Base-by-base conservation (phyloP, 2,797 vertebrate genomes). In the Tragelaphus eurycerus region DNA sequence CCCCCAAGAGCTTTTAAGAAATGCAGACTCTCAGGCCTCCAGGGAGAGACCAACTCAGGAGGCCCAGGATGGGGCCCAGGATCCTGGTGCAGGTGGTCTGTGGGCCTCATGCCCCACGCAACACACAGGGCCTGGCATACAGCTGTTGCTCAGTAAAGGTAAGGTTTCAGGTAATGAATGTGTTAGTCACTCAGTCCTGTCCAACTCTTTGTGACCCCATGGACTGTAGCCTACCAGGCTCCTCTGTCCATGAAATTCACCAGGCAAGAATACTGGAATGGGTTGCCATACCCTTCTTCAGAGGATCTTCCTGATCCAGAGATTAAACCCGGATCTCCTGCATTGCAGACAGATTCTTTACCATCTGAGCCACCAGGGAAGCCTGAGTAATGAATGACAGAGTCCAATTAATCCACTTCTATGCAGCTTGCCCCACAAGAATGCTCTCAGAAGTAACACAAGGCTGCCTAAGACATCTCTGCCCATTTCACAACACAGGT, bases 391-490 rank as follows among this genome's bases (percentile, higher is more conserved):
- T 27, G 6, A 67, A 67, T 23, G 27, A 78, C 60, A 15, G 46
- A 79, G 57, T 79, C 29, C 21, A 23, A 21, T 76, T 27, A 82
- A 54, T 78, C 17, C 6, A 17, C 55, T 43, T 91, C 83, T 43
- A 55, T 15, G 19, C 4, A 62, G 64, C 29, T 71, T 78, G 52
- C 9, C 52, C 12, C 4, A 21, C 1, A 85, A 85, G 67, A 90
- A 82, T n/a, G 25, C 29, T 88, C 50, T 17, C 46, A 81, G 83
- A 87, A 88, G 50, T 31, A 79, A 78, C 34, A 9, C 9, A 3
- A 15, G 15, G 31, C 54, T 92, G 38, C 90, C 92, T 90, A 88
- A 90, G 74, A 90, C 79, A 74, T 64, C 78, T 74, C 83, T 71
- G 31, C 46, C 48, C 46, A 31, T 87, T 86, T 94, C 89, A 60